phyloP scores from a whole-genome alignment of 2,113 vertebrate species.

The Turnix velox region DNA sequence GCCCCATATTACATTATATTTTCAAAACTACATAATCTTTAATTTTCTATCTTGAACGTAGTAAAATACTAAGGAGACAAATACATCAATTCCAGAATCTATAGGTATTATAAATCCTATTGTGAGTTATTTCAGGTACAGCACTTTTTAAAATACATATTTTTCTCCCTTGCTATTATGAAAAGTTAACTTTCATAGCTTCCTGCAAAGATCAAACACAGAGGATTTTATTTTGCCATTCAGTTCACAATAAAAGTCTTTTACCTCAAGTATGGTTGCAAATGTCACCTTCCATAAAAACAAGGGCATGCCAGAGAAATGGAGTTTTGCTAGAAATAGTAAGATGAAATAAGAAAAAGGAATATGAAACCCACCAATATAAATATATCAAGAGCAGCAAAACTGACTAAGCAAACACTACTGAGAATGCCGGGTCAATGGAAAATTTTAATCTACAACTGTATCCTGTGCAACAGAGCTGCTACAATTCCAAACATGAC shows the following conservation, averaged over 20 bases:
- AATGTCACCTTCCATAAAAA: background rate
- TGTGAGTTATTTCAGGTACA: background rate
- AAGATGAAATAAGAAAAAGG: background rate
- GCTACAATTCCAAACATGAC: conserved; percentile 40
- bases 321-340: background rate
- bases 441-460: conserved; percentile 54
- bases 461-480: conserved; percentile 26
- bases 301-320: background rate
- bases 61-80: background rate
- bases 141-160: background rate
- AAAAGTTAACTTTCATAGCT: background rate
- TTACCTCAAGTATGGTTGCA: background rate
- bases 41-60: background rate
- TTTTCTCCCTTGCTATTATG: background rate
- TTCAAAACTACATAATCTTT: background rate
- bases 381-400: background rate
- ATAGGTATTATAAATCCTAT: background rate
- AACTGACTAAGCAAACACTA: conserved; percentile 28
- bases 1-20: background rate
- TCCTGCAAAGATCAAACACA: background rate
- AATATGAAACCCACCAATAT: background rate
- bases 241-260: background rate
- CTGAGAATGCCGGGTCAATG: conserved; percentile 18
- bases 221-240: background rate
- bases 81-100: background rate